phyloP scores from a whole-genome alignment of 2,797 vertebrate genomes.

The Todus mexicanus region DNA sequence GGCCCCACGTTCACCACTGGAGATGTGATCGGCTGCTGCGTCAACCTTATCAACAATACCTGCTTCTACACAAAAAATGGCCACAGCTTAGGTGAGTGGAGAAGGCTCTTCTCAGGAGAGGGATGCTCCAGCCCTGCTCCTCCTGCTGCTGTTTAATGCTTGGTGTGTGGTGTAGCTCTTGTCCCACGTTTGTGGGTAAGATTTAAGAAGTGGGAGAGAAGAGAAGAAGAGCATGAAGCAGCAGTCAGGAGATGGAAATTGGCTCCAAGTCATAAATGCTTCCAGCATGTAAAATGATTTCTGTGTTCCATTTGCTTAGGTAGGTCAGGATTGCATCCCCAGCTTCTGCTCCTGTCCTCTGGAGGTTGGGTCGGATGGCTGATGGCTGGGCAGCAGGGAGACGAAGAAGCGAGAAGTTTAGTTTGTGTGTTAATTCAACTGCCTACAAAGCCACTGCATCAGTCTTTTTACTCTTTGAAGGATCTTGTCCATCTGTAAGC shows the following conservation, averaged over 20 bases:
- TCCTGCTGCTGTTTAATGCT: not conserved
- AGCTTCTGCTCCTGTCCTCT: not conserved
- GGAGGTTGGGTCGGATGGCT: not conserved
- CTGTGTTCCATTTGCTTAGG: not conserved
- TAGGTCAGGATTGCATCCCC: not conserved
- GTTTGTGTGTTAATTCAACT: not conserved
- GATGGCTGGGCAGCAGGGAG: not conserved
- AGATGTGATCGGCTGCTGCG: constrained; percentile 81
- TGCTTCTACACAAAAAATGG: constrained; percentile 96
- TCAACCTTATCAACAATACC: constrained; percentile 88
- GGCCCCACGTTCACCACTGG: constrained; percentile 82
- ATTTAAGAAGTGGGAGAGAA: not conserved
- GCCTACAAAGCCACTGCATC: not conserved
- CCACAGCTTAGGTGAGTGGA: constrained; percentile 88
- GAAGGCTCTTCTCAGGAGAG: not conserved
- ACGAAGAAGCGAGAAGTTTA: not conserved
- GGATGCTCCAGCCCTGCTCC: not conserved
- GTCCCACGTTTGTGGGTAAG: not conserved
- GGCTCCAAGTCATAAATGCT: not conserved
- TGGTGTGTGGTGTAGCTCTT: not conserved
- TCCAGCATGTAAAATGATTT: not conserved
- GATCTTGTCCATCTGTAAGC: not conserved
- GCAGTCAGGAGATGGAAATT: not conserved
- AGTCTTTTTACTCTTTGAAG: not conserved
- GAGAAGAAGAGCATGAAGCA: not conserved